Evolutionary conservation across 2,797 vertebrate genomes (phyloP).

Genomic region (Acipenser oxyrinchus): DNA sequence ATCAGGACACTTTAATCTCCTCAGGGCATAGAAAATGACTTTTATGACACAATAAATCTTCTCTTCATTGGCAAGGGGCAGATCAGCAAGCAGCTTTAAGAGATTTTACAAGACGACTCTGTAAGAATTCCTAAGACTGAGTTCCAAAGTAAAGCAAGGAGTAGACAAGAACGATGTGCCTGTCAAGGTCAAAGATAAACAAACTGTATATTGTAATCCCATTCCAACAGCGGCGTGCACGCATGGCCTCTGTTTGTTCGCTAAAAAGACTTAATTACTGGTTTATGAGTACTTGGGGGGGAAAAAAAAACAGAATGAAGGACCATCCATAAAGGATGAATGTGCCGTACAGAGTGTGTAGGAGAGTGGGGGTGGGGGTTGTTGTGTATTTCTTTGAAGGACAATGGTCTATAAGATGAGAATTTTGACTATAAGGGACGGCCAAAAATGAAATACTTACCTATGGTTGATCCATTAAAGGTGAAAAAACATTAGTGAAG

Average conservation of each 20-base stretch:
- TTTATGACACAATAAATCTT: conserved; percentile 7
- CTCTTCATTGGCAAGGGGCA: conserved; percentile 10
- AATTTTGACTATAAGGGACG: too few species aligned
- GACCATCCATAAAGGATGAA: too few species aligned
- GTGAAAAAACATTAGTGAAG: too few species aligned
- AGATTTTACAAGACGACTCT: conserved; percentile 9
- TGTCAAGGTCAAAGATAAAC: conserved; percentile 11
- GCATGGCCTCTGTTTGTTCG: not conserved
- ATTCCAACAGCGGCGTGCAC: not conserved
- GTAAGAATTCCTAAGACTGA: conserved; percentile 5
- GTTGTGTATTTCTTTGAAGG: too few species aligned
- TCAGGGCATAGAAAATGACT: conserved; percentile 30
- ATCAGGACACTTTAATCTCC: conserved; percentile 12
- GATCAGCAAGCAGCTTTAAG: conserved; percentile 3
- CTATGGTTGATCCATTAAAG: too few species aligned
- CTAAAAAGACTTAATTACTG: not conserved
- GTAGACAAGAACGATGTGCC: not conserved
- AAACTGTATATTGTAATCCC: not conserved
- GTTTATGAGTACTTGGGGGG: too few species aligned
- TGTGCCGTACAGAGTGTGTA: too few species aligned
- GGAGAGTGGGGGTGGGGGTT: too few species aligned
- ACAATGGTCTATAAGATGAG: too few species aligned
- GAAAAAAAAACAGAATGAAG: too few species aligned
- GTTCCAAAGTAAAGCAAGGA: not conserved
- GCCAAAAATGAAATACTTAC: too few species aligned